Base-by-base conservation (phyloP, 2,888 invertebrate genomes). In the Allophyes oxyacanthae region DNA sequence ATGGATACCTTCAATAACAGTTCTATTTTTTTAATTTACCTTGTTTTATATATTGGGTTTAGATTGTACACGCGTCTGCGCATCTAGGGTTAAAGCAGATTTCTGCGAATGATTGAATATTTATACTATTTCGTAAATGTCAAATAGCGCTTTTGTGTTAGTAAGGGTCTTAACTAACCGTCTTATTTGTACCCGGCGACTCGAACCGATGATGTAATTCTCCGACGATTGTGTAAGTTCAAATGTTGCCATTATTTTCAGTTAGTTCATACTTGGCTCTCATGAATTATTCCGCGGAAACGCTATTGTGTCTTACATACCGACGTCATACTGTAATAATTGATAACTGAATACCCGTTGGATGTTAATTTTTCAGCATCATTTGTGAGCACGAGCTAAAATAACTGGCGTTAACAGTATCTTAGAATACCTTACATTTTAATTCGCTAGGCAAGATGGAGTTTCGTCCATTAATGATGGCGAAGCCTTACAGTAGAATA, bases 281-380 rank as follows among this genome's bases (percentile, higher is more conserved):
- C 78, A 74, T 79, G 72, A 75, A 78, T 80, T 74, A 80, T 82
- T 79, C 75, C 36, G 51, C 67, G 53, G 66, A 66, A 65, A 75
- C 62, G 64, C 72, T 73, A 79, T 76, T 80, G 72, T 77, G 70
- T 64, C 69, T 64, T 70, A 75, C 72, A 71, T 73, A 69, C 72
- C 58, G 54, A 66, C 61, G 64, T 58, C 56, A 56, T 68, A 45
- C 55, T 67, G 68, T 68, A 75, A 78, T 77, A 77, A 78, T 79
- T 78, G 74, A 78, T 78, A 69, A 74, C 69, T 50, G 53, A 69
- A 63, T 64, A 66, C 57, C 51, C 41, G 43, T 45, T 49, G 51
- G 60, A 50, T 48, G 49, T 61, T 63, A 36, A 64, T 69, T 63
- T 64, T 64, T 70, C 49, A 53, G 62, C 51, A 53, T 8, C 15